Conservation (phyloP, 2,888 invertebrate genomes). For the Ctenicera cuprea region DNA sequence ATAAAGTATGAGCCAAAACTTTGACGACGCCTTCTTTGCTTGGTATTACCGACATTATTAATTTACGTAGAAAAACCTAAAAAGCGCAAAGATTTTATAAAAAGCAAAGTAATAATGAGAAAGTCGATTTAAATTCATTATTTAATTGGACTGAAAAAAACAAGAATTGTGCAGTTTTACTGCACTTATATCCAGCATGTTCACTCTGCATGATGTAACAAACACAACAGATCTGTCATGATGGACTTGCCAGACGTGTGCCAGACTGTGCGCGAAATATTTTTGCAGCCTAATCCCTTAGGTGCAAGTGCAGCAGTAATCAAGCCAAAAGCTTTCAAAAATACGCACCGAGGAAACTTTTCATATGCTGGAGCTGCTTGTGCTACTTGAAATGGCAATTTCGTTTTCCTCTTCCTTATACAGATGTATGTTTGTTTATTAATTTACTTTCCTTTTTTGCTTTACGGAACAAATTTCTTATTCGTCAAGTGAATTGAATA, state of each 20-base stretch:
- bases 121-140: too few relatives aligned
- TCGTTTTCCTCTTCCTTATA: conserved; percentile 4
- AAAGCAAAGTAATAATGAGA: too few relatives aligned
- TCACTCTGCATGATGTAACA: too few relatives aligned
- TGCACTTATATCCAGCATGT: too few relatives aligned
- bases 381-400: conserved; percentile 8
- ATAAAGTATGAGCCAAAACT: conserved; percentile 2
- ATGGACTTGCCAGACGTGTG: background rate
- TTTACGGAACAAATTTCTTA: conserved; percentile 10
- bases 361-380: background rate
- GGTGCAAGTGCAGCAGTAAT: conserved; percentile 15
- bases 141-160: too few relatives aligned
- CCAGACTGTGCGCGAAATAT: conserved; percentile 3
- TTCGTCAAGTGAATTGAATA: conserved; percentile 33
- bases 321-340: conserved; percentile 15
- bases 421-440: conserved; percentile 17
- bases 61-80: too few relatives aligned
- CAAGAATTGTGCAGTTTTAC: too few relatives aligned
- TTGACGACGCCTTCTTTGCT: too few relatives aligned
- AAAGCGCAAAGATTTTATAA: too few relatives aligned
- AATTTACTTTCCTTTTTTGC: conserved; percentile 26
- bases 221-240: too few relatives aligned
- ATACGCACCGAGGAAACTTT: background rate
- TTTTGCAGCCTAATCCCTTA: conserved; percentile 19
- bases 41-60: too few relatives aligned